Evolutionary conservation across 2,797 vertebrate genomes (phyloP), one percentile per base, ranked within the genome.

Genomic region (Harpagifer antarcticus): DNA sequence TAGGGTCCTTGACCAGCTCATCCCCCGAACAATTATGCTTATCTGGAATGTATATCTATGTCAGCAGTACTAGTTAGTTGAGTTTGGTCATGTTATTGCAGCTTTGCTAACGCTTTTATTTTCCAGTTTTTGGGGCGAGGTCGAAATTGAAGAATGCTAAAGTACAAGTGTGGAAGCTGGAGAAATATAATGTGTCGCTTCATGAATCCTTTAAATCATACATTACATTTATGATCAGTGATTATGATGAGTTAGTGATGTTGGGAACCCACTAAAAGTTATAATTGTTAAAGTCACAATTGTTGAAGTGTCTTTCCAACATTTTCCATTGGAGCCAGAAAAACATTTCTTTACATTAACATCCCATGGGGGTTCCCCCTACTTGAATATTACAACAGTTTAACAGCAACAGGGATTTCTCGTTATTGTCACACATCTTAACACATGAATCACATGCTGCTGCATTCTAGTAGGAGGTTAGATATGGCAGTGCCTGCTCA

Each of bases 1-100:
- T n/a, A 20, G 69, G 68, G 70, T 83, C 68, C 55, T 83, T 82
- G 77, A 74, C 68, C 70, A 58, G 61, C 74, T 88, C 79, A 86
- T 84, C 74, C 76, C 42, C 17, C 10, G 16, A 76, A 47, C 43
- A 83, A 54, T 82, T 79, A 78, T 74, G 13, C 58, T 48, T 74
- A 78, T 86, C 81, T 81, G 48, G 49, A 77, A 65, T 65, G 33
- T 70, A 54, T 58, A 71, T 82, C 54, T 78, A 4, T 54, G 33
- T 55, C 61, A 44, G 55, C 42, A 40, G 54, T 37, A 33, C 44
- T 53, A 65, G 11, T 7, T 61, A 57, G 23, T 54, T 57, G 23
- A 53, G 33, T 60, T 61, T 8, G 20, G 56, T 58, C 40, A 43
- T 44, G 56, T 48, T 42, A 47, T 72, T 76, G 27, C 16, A 72